A percentile compares a stretch with the other conserved stretches of the same genome.
Evolutionary conservation across 1,140 invertebrate genomes (phyloP).

Genomic region (Drosophila erecta): DNA sequence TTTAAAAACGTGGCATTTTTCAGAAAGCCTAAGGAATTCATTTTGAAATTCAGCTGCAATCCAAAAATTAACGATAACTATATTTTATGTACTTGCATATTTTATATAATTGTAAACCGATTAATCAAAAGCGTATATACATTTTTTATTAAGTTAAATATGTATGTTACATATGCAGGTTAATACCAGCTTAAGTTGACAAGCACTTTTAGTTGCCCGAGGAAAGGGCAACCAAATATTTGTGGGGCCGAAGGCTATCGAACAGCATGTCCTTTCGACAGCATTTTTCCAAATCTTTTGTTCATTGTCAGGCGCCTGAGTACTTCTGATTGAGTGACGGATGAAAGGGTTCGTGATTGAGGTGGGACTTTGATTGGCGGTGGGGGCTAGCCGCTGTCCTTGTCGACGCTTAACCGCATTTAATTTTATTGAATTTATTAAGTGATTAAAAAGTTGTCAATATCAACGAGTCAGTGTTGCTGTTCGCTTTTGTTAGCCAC

Average conservation of each 20-base stretch:
- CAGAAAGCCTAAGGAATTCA: too few relatives aligned
- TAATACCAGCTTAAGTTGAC: not conserved
- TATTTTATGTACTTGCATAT: too few relatives aligned
- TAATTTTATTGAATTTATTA: constrained; percentile 85
- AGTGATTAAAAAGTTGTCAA: constrained; percentile 85
- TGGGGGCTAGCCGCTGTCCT: constrained; percentile 31
- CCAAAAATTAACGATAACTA: too few relatives aligned
- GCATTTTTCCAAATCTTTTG: constrained; percentile 51
- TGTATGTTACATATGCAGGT: too few relatives aligned
- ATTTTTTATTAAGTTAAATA: too few relatives aligned
- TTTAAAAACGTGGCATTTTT: too few relatives aligned
- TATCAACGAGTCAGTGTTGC: constrained; percentile 70
- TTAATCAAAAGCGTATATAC: too few relatives aligned
- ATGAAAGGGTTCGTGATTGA: constrained; percentile 27
- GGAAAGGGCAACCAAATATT: constrained; percentile 5
- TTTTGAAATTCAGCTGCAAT: too few relatives aligned
- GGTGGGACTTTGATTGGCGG: not conserved
- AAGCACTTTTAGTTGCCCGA: not conserved
- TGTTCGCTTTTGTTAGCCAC: constrained; percentile 72
- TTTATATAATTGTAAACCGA: too few relatives aligned
- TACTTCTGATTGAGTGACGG: constrained; percentile 59
- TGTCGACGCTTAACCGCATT: constrained; percentile 81
- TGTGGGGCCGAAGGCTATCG: not conserved
- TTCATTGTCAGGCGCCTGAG: constrained; percentile 61
- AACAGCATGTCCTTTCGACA: constrained; percentile 39